Conservation (phyloP, 1,140 invertebrate species). For the Teleopsis dalmanni region DNA sequence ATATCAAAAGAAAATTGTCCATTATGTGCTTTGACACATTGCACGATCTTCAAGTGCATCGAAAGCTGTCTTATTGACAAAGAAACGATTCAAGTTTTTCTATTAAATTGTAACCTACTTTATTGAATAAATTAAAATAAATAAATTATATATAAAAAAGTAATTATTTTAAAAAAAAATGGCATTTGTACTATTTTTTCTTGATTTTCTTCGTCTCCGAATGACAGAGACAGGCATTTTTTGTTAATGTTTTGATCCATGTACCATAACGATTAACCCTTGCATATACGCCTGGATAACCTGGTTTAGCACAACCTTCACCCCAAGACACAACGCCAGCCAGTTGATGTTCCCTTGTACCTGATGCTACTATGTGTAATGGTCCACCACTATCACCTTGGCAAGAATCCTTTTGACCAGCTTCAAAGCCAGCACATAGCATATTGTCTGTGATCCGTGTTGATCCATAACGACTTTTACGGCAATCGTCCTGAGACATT, state of each 20-base stretch:
- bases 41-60: no score
- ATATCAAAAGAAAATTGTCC: no score
- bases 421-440: constrained; percentile 48
- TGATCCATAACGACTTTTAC: constrained; percentile 20
- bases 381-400: constrained; percentile 64
- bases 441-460: constrained; percentile 32
- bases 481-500: constrained; percentile 26
- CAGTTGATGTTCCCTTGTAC: constrained; percentile 27
- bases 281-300: constrained; percentile 64
- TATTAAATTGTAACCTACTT: no score
- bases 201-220: constrained; percentile 14
- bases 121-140: no score
- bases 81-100: no score
- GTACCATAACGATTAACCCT: constrained; percentile 57
- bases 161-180: no score
- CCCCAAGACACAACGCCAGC: constrained; percentile 59
- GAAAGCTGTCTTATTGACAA: no score
- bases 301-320: constrained; percentile 56
- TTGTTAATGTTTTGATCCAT: constrained; percentile 58
- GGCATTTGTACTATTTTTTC: constrained; percentile 1
- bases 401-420: constrained; percentile 50
- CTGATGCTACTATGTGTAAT: constrained; percentile 45
- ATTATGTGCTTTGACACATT: no score
- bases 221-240: constrained; percentile 54
- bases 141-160: no score